These are phyloP conservation scores for Siniperca chuatsi DNA, from an alignment of 2,113 vertebrate genomes.

Conservation along the genomic window DNA sequence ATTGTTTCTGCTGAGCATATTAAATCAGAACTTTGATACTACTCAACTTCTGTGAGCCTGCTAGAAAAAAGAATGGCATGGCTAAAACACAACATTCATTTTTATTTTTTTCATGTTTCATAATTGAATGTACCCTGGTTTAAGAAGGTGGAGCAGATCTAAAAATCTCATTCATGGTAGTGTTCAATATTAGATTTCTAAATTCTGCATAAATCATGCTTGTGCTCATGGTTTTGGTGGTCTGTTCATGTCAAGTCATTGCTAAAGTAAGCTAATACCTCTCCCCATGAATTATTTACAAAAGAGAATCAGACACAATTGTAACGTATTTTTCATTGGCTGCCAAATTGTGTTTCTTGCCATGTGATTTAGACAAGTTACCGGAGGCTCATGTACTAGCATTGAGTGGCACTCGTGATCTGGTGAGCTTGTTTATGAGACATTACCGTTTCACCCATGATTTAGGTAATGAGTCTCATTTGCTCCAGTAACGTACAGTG, in stretches of 20 bases:
- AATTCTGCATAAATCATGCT: not conserved
- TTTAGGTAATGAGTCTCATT: slow-evolving; percentile 71
- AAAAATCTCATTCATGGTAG: not conserved
- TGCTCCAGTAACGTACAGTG: slow-evolving; percentile 55
- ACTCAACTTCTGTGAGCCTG: not conserved
- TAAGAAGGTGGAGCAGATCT: not conserved
- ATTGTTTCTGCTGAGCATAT: slow-evolving; percentile 42
- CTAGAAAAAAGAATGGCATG: not conserved
- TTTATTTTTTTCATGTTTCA: not conserved
- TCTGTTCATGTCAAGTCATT: not conserved
- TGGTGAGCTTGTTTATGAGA: slow-evolving; percentile 59
- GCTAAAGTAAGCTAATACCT: not conserved
- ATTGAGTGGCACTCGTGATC: slow-evolving; percentile 21
- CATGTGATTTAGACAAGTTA: slow-evolving; percentile 9
- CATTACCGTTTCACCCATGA: slow-evolving; percentile 57
- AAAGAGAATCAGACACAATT: not conserved
- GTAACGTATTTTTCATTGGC: not conserved
- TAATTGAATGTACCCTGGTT: not conserved
- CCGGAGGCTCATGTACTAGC: not conserved
- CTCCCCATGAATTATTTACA: slow-evolving; percentile 13
- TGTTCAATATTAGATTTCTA: not conserved
- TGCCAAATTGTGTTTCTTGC: slow-evolving; percentile 2
- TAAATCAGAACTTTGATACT: slow-evolving; percentile 40
- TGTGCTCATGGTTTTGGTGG: not conserved
- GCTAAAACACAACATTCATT: not conserved